Evolutionary conservation across 2,888 invertebrate species (phyloP).

Genomic region (Phortica okadai): DNA sequence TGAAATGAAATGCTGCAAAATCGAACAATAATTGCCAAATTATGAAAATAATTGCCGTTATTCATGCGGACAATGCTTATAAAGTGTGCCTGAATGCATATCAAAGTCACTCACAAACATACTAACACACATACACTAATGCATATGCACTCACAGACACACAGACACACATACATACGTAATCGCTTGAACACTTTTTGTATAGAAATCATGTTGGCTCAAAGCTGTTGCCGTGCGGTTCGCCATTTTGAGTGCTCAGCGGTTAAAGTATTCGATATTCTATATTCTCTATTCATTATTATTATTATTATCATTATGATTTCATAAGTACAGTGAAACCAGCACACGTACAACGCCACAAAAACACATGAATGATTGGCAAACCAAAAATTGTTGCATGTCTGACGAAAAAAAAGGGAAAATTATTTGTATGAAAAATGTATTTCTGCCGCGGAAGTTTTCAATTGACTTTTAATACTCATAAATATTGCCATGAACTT

Average conservation of each 20-base stretch:
- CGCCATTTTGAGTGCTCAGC: conserved; percentile 13
- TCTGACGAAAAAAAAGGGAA: background rate
- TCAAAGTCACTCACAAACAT: background rate
- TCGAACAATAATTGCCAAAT: conserved; percentile 4
- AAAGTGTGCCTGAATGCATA: conserved; percentile 11
- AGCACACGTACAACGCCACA: too few species aligned
- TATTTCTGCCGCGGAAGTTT: background rate
- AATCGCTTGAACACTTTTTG: background rate
- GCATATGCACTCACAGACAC: conserved; percentile 3
- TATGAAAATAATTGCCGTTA: conserved; percentile 27
- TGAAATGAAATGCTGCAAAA: conserved; percentile 29
- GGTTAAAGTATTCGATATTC: background rate
- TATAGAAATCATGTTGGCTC: background rate
- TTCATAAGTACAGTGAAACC: conserved; percentile 1
- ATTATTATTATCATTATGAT: background rate
- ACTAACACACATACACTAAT: background rate
- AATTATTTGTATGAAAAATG: background rate
- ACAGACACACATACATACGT: background rate
- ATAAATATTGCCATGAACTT: background rate
- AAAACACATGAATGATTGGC: too few species aligned
- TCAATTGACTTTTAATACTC: background rate
- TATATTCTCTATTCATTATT: conserved; percentile 3
- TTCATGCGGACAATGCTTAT: conserved; percentile 2
- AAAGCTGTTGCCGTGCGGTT: conserved; percentile 17
- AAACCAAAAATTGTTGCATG: background rate